These are phyloP conservation scores for Leptinotarsa haldemani DNA, from an alignment of 2,888 invertebrate genomes.

Conservation along the genomic window DNA sequence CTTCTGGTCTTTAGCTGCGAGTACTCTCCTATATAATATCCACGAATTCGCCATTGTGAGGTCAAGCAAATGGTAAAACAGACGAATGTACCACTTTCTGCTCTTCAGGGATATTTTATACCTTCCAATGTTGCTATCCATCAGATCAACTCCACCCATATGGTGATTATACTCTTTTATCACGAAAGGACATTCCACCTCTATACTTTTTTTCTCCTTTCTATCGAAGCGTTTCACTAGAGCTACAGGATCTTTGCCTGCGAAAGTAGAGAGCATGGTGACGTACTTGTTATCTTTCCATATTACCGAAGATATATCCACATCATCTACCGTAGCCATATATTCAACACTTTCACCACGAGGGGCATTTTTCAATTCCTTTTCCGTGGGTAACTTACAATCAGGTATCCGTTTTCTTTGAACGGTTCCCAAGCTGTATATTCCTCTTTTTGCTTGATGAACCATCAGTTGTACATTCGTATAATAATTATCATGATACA, in stretches of 20 bases:
- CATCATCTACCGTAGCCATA: slow-evolving; percentile 4
- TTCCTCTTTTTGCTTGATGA: background rate
- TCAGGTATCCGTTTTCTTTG: slow-evolving; percentile 16
- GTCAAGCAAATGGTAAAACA: slow-evolving; percentile 13
- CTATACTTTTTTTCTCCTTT: background rate
- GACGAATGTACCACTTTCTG: slow-evolving; percentile 11
- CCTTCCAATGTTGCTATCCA: too few species aligned
- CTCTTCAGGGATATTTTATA: background rate
- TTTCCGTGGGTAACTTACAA: background rate
- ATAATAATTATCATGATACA: slow-evolving; percentile 17
- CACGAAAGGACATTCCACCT: background rate
- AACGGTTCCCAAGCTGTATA: slow-evolving; percentile 23
- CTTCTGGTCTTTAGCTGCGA: background rate
- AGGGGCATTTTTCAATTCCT: background rate
- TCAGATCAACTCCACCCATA: slow-evolving; percentile 14
- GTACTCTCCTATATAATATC: slow-evolving; percentile 2
- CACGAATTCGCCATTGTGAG: slow-evolving; percentile 1
- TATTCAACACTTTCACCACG: slow-evolving; percentile 10
- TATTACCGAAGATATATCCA: background rate
- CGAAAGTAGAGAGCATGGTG: background rate
- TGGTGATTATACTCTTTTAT: background rate
- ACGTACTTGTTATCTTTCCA: slow-evolving; percentile 23
- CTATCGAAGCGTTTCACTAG: background rate
- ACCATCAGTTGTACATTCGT: background rate
- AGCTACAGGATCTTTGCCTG: background rate